Evolutionary conservation across 2,888 invertebrate genomes (phyloP), one percentile per base, ranked within the genome.

Genomic region (Folsomia candida): DNA sequence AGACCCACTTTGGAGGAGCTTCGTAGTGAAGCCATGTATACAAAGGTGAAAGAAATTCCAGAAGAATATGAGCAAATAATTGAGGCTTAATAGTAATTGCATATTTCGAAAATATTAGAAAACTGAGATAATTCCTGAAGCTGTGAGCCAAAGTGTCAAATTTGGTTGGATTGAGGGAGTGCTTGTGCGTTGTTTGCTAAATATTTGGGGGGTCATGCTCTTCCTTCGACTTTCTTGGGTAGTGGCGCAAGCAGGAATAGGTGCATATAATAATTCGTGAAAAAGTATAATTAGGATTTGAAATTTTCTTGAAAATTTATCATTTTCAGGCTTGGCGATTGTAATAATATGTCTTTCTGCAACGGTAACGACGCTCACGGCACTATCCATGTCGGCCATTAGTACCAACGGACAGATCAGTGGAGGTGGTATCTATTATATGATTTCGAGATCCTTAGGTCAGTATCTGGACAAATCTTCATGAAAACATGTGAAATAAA

Each of bases 191-290:
- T 87, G 87, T 82, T 82, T 88, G 60, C 83, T 87, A 29, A 80
- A 80, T 66, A 80, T 80, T 69, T 87, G 87, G 84, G 74, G 87
- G 67, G 87, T 87, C 73, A 88, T 88, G 86, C 82, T 88, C 66
- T 88, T 88, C 80, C 82, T 87, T 69, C 84, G 87, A 28, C 81
- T 88, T 77, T 85, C 86, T 14, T 88, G 88, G 88, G 86, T 88
- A 18, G 85, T 87, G 3, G 88, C 85, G 14, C 85, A 87, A 80
- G 84, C 86, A 25, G 87, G 87, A 64, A 79, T 81, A 28, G 73
- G 73, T 73, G 65, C 66, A 2, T 1, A 68, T 20, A 68, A n/a
- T n/a, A n/a, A n/a, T 47, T 9, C 47, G 18, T 9, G 47, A 47
- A 9, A 47, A 18, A 11, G 47, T 47, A 11, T n/a, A 11, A 47